Percentiles rank a stretch among this genome's conserved stretches.
Evolutionary conservation across 2,888 invertebrate genomes (phyloP).

Genomic region (Rotaria sp.): DNA sequence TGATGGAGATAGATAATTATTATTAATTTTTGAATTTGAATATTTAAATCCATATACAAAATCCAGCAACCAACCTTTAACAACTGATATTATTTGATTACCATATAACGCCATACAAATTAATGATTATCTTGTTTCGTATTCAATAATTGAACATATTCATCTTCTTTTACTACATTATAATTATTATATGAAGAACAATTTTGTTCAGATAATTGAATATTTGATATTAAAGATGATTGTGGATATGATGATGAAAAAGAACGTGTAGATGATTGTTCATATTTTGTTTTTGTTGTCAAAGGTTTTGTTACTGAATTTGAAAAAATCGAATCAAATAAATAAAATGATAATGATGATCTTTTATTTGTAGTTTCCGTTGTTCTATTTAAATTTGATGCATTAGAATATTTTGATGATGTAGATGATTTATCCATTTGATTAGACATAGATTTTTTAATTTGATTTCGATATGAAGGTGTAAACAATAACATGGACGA

Average conservation of each 20-base stretch:
- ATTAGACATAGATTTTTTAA: constrained; percentile 19
- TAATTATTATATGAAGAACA: constrained; percentile 44
- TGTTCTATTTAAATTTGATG: neutral
- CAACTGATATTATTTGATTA: constrained; percentile 48
- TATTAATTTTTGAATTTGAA: neutral
- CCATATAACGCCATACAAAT: constrained; percentile 49
- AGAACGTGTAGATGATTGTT: neutral
- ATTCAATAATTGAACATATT: constrained; percentile 54
- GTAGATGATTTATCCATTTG: neutral
- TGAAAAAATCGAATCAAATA: constrained; percentile 11
- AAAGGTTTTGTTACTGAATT: neutral
- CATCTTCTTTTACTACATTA: constrained; percentile 55
- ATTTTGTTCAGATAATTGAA: neutral
- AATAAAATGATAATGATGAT: constrained; percentile 21
- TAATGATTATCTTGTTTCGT: constrained; percentile 51
- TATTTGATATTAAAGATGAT: neutral
- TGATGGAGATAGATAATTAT: neutral
- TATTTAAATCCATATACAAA: constrained; percentile 45
- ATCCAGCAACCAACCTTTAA: constrained; percentile 55
- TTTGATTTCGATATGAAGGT: constrained; percentile 6
- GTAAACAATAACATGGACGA: constrained; percentile 21
- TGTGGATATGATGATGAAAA: neutral
- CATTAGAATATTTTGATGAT: too few relatives aligned
- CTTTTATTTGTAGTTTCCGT: neutral
- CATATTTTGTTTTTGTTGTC: neutral